Evolutionary conservation across 2,113 vertebrate species (phyloP).

Genomic region (Marcusenius ussheri): DNA sequence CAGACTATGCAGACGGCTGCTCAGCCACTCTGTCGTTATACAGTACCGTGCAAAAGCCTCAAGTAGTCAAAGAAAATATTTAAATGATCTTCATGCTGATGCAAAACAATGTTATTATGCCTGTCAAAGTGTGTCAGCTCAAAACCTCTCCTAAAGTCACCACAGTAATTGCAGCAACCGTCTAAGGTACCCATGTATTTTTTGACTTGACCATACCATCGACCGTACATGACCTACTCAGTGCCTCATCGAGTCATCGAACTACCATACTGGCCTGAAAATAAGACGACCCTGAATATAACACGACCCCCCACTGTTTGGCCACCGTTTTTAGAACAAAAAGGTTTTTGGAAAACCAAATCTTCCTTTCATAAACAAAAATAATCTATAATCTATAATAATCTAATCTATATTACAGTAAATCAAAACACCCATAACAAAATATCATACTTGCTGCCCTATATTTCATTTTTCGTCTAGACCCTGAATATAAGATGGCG

Average conservation of each 20-base stretch:
- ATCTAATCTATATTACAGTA: too few relatives aligned
- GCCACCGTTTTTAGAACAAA: too few relatives aligned
- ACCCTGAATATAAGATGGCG: too few relatives aligned
- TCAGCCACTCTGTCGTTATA: neutral
- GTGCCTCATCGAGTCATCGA: neutral
- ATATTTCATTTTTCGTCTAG: too few relatives aligned
- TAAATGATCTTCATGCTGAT: neutral
- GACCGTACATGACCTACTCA: neutral
- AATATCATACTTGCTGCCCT: too few relatives aligned
- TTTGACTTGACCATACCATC: neutral
- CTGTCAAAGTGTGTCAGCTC: neutral
- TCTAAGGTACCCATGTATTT: neutral
- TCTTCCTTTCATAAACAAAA: neutral
- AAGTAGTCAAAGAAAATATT: neutral
- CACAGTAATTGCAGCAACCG: neutral
- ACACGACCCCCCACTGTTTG: too few relatives aligned
- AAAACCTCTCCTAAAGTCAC: neutral
- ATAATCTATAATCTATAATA: neutral
- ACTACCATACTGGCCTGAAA: neutral
- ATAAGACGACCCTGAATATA: too few relatives aligned
- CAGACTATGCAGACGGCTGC: neutral
- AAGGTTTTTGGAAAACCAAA: neutral
- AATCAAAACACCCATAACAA: too few relatives aligned
- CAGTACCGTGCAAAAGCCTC: neutral
- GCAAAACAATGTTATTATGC: neutral